Evolutionary conservation across 2,888 invertebrate species (phyloP).

Genomic region (Drosophila fungiperda): DNA sequence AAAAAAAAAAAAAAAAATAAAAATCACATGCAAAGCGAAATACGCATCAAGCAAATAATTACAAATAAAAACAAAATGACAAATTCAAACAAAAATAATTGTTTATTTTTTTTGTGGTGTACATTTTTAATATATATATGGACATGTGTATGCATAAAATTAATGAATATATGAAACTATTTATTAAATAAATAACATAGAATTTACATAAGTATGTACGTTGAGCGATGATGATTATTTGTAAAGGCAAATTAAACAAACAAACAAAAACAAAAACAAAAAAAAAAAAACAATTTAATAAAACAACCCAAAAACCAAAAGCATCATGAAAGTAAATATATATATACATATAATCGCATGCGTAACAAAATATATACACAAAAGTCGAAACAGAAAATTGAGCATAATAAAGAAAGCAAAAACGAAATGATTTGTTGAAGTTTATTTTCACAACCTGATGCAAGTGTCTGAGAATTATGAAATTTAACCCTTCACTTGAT

Average conservation of each 20-base stretch:
- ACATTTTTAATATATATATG: slow-evolving; percentile 33
- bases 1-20: slow-evolving; percentile 13
- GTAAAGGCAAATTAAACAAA: slow-evolving; percentile 55
- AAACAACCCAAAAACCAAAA: slow-evolving; percentile 15
- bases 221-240: slow-evolving; percentile 62
- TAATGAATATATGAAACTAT: slow-evolving; percentile 68
- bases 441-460: not conserved
- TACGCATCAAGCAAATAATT: slow-evolving; percentile 23
- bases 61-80: not conserved
- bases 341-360: slow-evolving; percentile 72
- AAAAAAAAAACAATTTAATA: slow-evolving; percentile 3
- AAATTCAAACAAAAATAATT: slow-evolving; percentile 20
- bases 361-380: slow-evolving; percentile 69
- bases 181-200: slow-evolving; percentile 72
- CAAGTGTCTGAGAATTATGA: not conserved
- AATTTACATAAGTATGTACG: slow-evolving; percentile 63
- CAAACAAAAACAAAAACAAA: slow-evolving; percentile 15
- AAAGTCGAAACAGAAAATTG: slow-evolving; percentile 65
- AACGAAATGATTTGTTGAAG: slow-evolving; percentile 16
- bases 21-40: slow-evolving; percentile 7
- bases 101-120: slow-evolving; percentile 30
- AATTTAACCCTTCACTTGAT: not conserved
- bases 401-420: slow-evolving; percentile 69
- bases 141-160: slow-evolving; percentile 40
- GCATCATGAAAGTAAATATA: slow-evolving; percentile 16